Conservation (phyloP, 2,888 invertebrate genomes). For the Macrophya annulata region DNA sequence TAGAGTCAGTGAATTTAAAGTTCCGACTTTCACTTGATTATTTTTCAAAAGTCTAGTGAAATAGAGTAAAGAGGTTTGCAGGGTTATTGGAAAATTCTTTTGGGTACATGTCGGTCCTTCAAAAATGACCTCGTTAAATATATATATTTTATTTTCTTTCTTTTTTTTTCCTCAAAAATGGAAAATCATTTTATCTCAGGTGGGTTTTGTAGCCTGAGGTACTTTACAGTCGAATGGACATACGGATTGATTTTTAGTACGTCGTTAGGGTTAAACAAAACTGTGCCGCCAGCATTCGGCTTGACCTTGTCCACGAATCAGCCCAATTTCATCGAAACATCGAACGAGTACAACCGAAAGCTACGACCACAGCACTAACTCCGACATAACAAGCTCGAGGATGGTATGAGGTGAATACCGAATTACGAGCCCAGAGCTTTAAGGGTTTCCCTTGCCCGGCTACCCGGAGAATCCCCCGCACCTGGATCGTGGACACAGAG, state of each 20-base stretch:
- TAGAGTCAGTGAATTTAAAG: not conserved
- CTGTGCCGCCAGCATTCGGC: not conserved
- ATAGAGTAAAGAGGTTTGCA: not conserved
- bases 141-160: too few relatives aligned
- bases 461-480: constrained; percentile 9
- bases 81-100: not conserved
- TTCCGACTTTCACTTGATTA: too few relatives aligned
- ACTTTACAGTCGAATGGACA: not conserved
- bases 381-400: constrained; percentile 22
- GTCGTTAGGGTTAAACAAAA: not conserved
- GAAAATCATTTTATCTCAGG: not conserved
- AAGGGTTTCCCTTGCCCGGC: constrained; percentile 11
- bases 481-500: not conserved
- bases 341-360: constrained; percentile 10
- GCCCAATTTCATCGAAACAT: not conserved
- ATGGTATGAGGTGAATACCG: constrained; percentile 2
- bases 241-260: not conserved
- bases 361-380: constrained; percentile 30
- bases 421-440: constrained; percentile 26
- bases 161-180: not conserved
- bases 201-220: not conserved
- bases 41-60: too few relatives aligned
- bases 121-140: not conserved
- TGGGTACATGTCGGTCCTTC: not conserved
- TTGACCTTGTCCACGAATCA: constrained; percentile 30